These are phyloP conservation scores for Drosophila sp. DNA, from an alignment of 1,140 invertebrate species.

Conservation along the genomic window DNA sequence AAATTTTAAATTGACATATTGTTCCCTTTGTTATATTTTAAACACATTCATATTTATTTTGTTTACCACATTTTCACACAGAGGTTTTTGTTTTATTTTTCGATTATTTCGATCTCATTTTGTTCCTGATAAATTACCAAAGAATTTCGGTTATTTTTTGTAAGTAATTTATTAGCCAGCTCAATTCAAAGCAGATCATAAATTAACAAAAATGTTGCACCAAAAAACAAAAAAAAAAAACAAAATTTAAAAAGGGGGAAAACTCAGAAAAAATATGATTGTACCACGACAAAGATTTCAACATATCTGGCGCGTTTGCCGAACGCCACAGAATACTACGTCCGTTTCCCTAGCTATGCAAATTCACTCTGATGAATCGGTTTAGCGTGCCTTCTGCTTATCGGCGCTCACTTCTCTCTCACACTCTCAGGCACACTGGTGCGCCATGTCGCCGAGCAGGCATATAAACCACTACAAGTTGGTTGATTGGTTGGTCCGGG, in stretches of 20 bases:
- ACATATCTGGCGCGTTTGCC: constrained; percentile 24
- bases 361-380: constrained; percentile 62
- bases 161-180: constrained; percentile 65
- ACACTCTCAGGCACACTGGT: not conserved
- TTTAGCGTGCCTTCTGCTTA: not conserved
- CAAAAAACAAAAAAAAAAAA: constrained; percentile 20
- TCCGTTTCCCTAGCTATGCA: constrained; percentile 63
- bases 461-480: constrained; percentile 11
- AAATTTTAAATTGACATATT: too few species aligned
- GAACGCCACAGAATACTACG: constrained; percentile 38
- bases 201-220: constrained; percentile 63
- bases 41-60: constrained; percentile 32
- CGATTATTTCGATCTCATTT: constrained; percentile 41
- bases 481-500: not conserved
- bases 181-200: constrained; percentile 57
- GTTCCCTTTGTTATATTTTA: not conserved
- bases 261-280: constrained; percentile 42
- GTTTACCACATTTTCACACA: constrained; percentile 46
- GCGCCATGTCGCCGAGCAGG: not conserved
- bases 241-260: constrained; percentile 28
- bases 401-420: not conserved
- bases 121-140: constrained; percentile 60
- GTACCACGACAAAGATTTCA: constrained; percentile 47
- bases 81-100: constrained; percentile 21
- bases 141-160: constrained; percentile 48